Evolutionary conservation across 2,888 invertebrate species (phyloP), one percentile per base, ranked within the genome.

Genomic region (Ophraella communa): DNA sequence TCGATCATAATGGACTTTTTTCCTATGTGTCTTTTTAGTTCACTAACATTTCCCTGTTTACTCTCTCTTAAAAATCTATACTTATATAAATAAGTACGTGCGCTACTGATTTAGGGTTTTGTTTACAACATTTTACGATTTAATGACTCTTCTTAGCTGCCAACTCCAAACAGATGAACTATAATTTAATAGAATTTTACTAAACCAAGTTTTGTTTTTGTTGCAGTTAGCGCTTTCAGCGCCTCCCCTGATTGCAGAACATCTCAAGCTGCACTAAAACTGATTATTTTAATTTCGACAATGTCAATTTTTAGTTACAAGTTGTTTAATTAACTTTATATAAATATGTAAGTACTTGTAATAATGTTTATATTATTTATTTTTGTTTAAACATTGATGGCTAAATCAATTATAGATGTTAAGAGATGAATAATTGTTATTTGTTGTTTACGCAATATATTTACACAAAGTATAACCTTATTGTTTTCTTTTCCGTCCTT

Each of bases 361-460:
- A 21, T 60, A 30, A 49, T 18, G 39, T 5, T 42, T 21, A n/a
- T n/a, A n/a, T n/a, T n/a, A n/a, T n/a, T n/a, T 44, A 17, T 21
- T 51, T 60, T 24, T 17, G 8, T 24, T 52, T 53, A 10, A 49
- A 44, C 54, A 59, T 54, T 54, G 58, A 47, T 57, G 59, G 42
- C 53, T 51, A 35, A 59, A 59, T 58, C 21, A 30, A 64, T 58
- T 63, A 58, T 53, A 51, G 62, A 49, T 30, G 57, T 54, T 52
- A 64, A 54, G 58, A 59, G 49, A 49, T 53, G 52, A 60, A 60
- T 60, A 24, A 59, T 49, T 64, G 64, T 64, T 64, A 64, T 64
- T 39, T 59, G 64, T 64, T 64, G 59, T 64, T 64, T 64, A 49
- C 21, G 64, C 64, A 64, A 64, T 64, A 64, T 64, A 64, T 64